phyloP scores from a whole-genome alignment of 2,888 invertebrate genomes.

The Altica lythri region DNA sequence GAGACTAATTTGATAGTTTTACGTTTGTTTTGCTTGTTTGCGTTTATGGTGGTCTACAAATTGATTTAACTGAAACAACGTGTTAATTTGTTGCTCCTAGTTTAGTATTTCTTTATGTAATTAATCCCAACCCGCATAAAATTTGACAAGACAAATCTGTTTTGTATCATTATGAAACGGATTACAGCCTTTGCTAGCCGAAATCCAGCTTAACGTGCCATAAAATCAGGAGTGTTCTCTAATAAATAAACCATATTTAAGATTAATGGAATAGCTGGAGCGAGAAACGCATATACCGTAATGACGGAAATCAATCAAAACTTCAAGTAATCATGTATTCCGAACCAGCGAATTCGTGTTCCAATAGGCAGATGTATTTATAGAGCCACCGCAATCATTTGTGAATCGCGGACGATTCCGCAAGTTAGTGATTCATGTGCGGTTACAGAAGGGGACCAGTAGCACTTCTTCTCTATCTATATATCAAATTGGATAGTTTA shows the following conservation, averaged over 20 bases:
- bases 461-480: too few relatives aligned
- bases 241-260: slow-evolving; percentile 20
- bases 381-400: slow-evolving; percentile 20
- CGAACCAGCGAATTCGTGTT: slow-evolving; percentile 20
- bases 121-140: too few relatives aligned
- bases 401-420: slow-evolving; percentile 4
- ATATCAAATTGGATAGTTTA: too few relatives aligned
- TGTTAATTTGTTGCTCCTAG: too few relatives aligned
- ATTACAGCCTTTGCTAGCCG: slow-evolving; percentile 6
- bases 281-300: slow-evolving; percentile 15
- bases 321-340: slow-evolving; percentile 22
- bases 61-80: too few relatives aligned
- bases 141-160: slow-evolving; percentile 1
- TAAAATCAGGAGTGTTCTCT: slow-evolving; percentile 14
- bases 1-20: too few relatives aligned
- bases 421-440: slow-evolving; percentile 1
- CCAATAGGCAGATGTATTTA: slow-evolving; percentile 19
- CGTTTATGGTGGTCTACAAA: too few relatives aligned
- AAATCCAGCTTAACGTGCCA: slow-evolving; percentile 10
- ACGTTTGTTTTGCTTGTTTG: too few relatives aligned
- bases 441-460: background rate
- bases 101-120: too few relatives aligned
- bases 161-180: too few relatives aligned
- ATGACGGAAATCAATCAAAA: slow-evolving; percentile 25
- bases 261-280: slow-evolving; percentile 15